A percentile compares a stretch with the other conserved stretches of the same genome.
Conservation (phyloP, 1,140 invertebrate genomes). For the Apolygus lucorum region DNA sequence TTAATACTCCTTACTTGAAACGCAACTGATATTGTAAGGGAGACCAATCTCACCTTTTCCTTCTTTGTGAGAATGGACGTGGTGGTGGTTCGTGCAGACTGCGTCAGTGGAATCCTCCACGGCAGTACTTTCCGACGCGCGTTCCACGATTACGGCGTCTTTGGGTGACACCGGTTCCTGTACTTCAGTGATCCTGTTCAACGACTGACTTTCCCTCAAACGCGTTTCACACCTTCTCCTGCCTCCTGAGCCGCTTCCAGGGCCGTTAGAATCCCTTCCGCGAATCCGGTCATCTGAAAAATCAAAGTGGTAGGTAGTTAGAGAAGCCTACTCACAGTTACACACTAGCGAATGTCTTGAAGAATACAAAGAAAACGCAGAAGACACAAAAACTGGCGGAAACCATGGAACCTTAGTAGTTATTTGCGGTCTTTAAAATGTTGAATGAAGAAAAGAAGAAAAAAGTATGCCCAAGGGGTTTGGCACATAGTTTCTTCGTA, state of each 20-base stretch:
- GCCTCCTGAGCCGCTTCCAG: conserved; percentile 43
- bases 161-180: conserved; percentile 39
- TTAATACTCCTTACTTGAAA: too few species aligned
- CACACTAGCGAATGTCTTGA: too few species aligned
- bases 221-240: conserved; percentile 55
- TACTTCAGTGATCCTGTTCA: conserved; percentile 72
- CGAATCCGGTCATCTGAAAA: conserved; percentile 3
- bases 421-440: too few species aligned
- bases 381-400: too few species aligned
- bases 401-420: too few species aligned
- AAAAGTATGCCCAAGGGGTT: too few species aligned
- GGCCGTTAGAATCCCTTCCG: conserved; percentile 19
- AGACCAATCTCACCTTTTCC: neutral
- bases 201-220: conserved; percentile 65
- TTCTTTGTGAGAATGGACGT: neutral
- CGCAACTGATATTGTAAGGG: too few species aligned
- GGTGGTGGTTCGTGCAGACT: neutral
- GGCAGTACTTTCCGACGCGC: neutral
- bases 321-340: neutral
- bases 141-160: neutral
- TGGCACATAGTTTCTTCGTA: too few species aligned
- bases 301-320: too few species aligned
- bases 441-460: too few species aligned
- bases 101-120: neutral
- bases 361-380: too few species aligned